Conservation (phyloP, 2,113 vertebrate species). For the Pelobates fuscus region DNA sequence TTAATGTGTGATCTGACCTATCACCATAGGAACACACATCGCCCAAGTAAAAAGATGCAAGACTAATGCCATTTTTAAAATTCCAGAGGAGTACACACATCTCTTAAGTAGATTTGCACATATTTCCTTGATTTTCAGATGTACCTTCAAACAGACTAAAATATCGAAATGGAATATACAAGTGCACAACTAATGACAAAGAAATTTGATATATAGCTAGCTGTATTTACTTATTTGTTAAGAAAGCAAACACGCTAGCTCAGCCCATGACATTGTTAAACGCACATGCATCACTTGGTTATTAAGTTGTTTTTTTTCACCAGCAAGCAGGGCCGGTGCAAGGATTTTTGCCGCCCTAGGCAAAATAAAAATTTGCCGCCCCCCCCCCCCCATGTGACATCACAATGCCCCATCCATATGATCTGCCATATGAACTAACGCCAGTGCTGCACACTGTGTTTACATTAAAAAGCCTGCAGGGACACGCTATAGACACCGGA, state of each 20-base stretch:
- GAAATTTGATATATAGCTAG: not conserved
- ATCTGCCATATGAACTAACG: too few species aligned
- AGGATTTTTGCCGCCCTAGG: too few species aligned
- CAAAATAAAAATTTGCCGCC: too few species aligned
- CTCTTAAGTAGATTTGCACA: not conserved
- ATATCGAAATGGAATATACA: not conserved
- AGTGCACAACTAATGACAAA: not conserved
- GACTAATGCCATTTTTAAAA: not conserved
- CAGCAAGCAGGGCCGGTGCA: too few species aligned
- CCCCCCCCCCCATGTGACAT: too few species aligned
- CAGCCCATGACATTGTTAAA: not conserved
- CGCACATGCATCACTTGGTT: too few species aligned
- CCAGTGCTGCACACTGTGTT: too few species aligned
- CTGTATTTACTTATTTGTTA: not conserved
- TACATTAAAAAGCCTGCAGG: too few species aligned
- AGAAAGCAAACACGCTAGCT: not conserved
- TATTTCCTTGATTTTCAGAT: constrained; percentile 5
- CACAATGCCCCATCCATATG: too few species aligned
- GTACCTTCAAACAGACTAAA: not conserved
- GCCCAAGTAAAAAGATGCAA: constrained; percentile 11
- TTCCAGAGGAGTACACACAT: not conserved
- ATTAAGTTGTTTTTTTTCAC: not conserved
- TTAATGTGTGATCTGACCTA: constrained; percentile 28
- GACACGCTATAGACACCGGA: too few species aligned
- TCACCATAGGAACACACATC: constrained; percentile 43